Evolutionary conservation across 2,888 invertebrate genomes (phyloP).

Genomic region (Reticulitermes lucifugus): DNA sequence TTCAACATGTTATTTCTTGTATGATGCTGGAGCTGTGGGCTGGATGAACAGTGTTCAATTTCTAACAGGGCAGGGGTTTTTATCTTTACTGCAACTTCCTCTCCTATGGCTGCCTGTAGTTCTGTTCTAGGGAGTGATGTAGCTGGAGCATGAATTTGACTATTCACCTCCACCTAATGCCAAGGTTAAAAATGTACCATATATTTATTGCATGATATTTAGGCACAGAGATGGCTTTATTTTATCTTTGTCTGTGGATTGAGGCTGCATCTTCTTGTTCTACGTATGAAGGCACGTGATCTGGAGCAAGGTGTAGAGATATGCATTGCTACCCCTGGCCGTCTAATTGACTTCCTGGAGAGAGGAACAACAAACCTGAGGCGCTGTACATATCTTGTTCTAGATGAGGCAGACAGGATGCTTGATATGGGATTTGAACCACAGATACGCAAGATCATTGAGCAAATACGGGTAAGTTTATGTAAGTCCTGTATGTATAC

Average conservation of each 20-base stretch:
- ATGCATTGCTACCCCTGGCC: slow-evolving; percentile 94
- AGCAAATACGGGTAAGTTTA: slow-evolving; percentile 79
- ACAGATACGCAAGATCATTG: slow-evolving; percentile 94
- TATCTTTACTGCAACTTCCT: too few species aligned
- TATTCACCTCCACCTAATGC: too few species aligned
- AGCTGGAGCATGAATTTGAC: too few species aligned
- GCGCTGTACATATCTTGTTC: slow-evolving; percentile 90
- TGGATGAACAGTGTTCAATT: too few species aligned
- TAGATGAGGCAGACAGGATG: slow-evolving; percentile 98
- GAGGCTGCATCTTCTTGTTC: neutral
- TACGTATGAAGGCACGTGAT: slow-evolving; percentile 79
- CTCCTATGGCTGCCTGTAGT: too few species aligned
- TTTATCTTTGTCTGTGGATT: neutral
- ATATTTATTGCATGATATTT: too few species aligned
- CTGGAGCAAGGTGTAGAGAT: slow-evolving; percentile 93
- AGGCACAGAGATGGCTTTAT: too few species aligned
- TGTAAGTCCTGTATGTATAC: neutral
- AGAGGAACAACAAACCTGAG: slow-evolving; percentile 86
- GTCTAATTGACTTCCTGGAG: slow-evolving; percentile 93
- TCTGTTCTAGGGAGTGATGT: too few species aligned
- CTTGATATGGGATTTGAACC: slow-evolving; percentile 99
- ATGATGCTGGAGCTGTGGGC: too few species aligned
- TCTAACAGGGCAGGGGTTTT: too few species aligned
- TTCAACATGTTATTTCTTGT: too few species aligned
- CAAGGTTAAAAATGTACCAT: too few species aligned